These are phyloP conservation scores for Rhodeus uyekii DNA, from an alignment of 2,797 vertebrate species.

Conservation along the genomic window DNA sequence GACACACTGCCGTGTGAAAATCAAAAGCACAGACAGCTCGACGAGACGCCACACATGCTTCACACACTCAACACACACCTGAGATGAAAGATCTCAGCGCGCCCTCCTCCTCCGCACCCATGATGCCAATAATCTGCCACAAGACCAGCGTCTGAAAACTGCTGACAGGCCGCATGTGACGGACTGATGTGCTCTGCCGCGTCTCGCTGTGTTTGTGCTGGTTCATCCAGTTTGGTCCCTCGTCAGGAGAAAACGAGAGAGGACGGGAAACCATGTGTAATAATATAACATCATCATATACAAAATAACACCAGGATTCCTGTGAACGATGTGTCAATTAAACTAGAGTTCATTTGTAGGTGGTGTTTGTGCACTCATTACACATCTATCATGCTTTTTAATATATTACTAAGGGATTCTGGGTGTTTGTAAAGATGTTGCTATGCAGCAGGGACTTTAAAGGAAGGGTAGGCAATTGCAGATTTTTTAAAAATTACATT, in stretches of 20 bases:
- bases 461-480: no score
- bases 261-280: no score
- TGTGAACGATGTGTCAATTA: background rate
- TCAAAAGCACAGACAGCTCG: no score
- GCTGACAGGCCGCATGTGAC: constrained; percentile 55
- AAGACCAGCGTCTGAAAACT: constrained; percentile 32
- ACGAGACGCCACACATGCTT: background rate
- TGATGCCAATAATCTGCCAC: constrained; percentile 47
- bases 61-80: background rate
- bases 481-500: no score
- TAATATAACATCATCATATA: background rate
- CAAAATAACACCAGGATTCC: background rate
- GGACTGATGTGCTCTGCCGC: constrained; percentile 60
- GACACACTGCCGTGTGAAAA: no score
- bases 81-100: constrained; percentile 42
- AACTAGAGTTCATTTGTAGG: background rate
- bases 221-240: no score
- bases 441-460: no score
- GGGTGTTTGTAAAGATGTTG: background rate
- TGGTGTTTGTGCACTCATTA: background rate
- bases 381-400: background rate
- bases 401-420: background rate
- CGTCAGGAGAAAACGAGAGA: no score
- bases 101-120: background rate
- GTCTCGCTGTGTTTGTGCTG: no score